These are phyloP conservation scores for Oryzias javanicus DNA, from an alignment of 2,113 vertebrate genomes.

Conservation along the genomic window DNA sequence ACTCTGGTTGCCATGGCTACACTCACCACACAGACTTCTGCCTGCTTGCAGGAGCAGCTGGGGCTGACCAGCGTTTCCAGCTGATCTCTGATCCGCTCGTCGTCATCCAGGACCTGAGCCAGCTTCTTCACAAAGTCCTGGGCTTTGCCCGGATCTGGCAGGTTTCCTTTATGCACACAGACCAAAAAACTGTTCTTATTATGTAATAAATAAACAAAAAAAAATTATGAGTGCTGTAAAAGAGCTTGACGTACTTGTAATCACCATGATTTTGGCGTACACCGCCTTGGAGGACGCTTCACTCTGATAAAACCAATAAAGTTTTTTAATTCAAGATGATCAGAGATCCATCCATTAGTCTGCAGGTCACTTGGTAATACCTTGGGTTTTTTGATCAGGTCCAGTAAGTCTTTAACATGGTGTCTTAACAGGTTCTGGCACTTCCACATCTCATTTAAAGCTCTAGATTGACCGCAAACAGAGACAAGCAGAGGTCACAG, in stretches of 20 bases:
- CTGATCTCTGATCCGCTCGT: slow-evolving; percentile 91
- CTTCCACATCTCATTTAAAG: slow-evolving; percentile 99
- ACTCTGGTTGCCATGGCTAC: background rate
- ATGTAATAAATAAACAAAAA: background rate
- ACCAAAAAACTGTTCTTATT: background rate
- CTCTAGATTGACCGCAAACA: slow-evolving; percentile 73
- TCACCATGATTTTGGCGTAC: slow-evolving; percentile 98
- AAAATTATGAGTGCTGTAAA: background rate
- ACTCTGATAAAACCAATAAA: slow-evolving; percentile 73
- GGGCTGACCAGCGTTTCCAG: slow-evolving; percentile 93
- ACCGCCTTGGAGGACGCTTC: slow-evolving; percentile 94
- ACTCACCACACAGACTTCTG: slow-evolving; percentile 96
- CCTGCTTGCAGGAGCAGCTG: slow-evolving; percentile 96
- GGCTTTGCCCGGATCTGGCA: slow-evolving; percentile 97
- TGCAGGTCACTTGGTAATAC: slow-evolving; percentile 65
- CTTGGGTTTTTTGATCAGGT: slow-evolving; percentile 95
- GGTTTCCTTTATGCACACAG: slow-evolving; percentile 79
- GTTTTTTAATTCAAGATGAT: too few relatives aligned
- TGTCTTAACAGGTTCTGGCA: slow-evolving; percentile 95
- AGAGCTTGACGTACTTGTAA: slow-evolving; percentile 84
- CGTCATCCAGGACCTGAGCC: slow-evolving; percentile 95
- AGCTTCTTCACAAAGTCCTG: slow-evolving; percentile 99
- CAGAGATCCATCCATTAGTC: too few relatives aligned
- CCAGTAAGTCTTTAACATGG: slow-evolving; percentile 95
- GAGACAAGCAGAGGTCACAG: background rate